Conservation (phyloP, 1,140 invertebrate genomes). For the Lutraria rhynchaena region DNA sequence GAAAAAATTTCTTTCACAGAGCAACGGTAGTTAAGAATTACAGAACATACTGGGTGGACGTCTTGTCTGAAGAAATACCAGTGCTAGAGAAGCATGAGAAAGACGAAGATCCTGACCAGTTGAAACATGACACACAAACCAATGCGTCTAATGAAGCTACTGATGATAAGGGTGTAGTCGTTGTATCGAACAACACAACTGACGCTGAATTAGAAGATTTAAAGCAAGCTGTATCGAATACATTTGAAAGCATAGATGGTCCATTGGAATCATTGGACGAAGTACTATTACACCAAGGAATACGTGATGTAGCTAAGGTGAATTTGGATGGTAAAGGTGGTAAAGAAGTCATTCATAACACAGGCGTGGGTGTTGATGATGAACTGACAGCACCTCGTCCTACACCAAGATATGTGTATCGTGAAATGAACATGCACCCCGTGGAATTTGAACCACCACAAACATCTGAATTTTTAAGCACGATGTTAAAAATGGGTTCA, state of each 20-base stretch:
- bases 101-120: not conserved
- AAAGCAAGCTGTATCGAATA: constrained; percentile 23
- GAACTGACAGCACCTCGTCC: not conserved
- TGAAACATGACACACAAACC: not conserved
- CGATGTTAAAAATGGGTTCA: not conserved
- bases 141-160: not conserved
- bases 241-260: constrained; percentile 39
- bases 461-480: constrained; percentile 37
- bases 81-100: not conserved
- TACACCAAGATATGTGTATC: constrained; percentile 36
- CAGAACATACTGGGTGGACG: constrained; percentile 11
- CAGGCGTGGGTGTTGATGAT: not conserved
- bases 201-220: constrained; percentile 8
- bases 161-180: not conserved
- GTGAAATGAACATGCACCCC: constrained; percentile 38
- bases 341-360: not conserved
- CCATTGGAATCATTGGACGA: constrained; percentile 29
- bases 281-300: constrained; percentile 44
- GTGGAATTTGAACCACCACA: constrained; percentile 30
- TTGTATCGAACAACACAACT: not conserved
- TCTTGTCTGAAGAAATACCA: not conserved
- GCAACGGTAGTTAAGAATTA: constrained; percentile 13
- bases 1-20: not conserved
- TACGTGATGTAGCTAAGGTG: constrained; percentile 15
- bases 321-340: not conserved